Evolutionary conservation across 2,888 invertebrate species (phyloP), one percentile per base, ranked within the genome.

Genomic region (Myopa tessellatipennis): DNA sequence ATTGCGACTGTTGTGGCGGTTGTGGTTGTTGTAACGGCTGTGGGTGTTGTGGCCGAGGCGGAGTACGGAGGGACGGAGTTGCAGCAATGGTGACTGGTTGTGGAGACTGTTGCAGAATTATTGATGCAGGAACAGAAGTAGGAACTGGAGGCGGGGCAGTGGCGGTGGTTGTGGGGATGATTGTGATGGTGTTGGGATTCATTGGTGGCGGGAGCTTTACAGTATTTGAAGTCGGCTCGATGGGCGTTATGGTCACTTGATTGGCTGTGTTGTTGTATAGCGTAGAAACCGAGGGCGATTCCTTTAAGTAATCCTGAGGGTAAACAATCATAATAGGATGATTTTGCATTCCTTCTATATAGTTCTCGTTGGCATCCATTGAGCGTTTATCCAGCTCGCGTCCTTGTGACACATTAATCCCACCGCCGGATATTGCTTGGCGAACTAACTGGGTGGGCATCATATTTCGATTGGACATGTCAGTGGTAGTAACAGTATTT

Each of bases 291-390:
- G 69, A 0, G 34, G 75, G 18, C 16, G 67, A 1, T 4, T 75
- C 75, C 8, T 68, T 69, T 10, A 68, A 45, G 34, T 45, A 75
- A 3, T 75, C 68, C 63, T 70, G 76, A 1, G 70, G 70, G 14
- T 71, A 65, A 10, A 77, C 72, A 65, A 77, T 77, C 77, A 77
- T 77, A 7, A 77, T 73, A 14, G 77, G 72, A 58, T 68, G 65
- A 16, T 69, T 52, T n/a, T 68, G 69, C 79, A n/a, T 80, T 79
- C 72, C 82, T 5, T 84, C 77, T 60, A 85, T 74, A 70, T 85
- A 85, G 63, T 83, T 85, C 16, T 85, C 86, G 77, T 85, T 86
- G 68, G 79, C 79, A 65, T 85, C 86, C 2, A 83, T 58, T 4
- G 80, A 68, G 16, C 71, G 71, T 60, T 79, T 79, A 12, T 78